phyloP scores from a whole-genome alignment of 2,888 invertebrate genomes.

The Microctonus aethiopoides region DNA sequence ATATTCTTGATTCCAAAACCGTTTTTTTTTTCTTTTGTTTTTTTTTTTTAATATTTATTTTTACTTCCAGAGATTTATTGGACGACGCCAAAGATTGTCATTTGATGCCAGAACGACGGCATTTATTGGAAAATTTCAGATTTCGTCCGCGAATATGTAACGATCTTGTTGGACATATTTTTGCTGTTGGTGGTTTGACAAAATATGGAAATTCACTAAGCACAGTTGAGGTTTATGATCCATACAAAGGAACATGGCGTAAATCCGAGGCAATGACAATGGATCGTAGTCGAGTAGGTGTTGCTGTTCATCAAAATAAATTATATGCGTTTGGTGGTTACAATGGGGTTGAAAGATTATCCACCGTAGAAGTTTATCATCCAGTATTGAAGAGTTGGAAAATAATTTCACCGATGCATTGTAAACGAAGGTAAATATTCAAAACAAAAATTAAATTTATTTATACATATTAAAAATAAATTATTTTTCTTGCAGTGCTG shows the following conservation, averaged over 20 bases:
- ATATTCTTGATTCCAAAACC: no score
- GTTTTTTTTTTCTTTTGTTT: no score
- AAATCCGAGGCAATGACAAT: conserved; percentile 86
- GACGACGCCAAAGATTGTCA: conserved; percentile 92
- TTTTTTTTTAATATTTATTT: no score
- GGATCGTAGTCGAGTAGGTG: conserved; percentile 84
- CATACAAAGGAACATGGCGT: conserved; percentile 77
- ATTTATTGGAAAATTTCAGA: conserved; percentile 80
- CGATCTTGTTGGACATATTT: conserved; percentile 81
- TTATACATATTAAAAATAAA: no score
- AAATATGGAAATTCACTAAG: conserved; percentile 85
- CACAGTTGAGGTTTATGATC: conserved; percentile 87
- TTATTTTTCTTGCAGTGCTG: conserved; percentile 70
- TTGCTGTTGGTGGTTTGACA: conserved; percentile 87
- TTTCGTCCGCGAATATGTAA: conserved; percentile 81
- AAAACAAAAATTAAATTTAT: not conserved
- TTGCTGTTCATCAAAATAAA: conserved; percentile 83
- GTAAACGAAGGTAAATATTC: conserved; percentile 75
- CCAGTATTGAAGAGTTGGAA: conserved; percentile 79
- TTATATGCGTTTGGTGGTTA: conserved; percentile 87
- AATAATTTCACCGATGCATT: conserved; percentile 82
- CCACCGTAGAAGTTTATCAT: conserved; percentile 88
- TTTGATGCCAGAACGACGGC: conserved; percentile 84
- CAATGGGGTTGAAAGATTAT: conserved; percentile 82
- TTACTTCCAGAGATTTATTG: conserved; percentile 75